Base-by-base conservation (phyloP, 2,113 vertebrate genomes). In the Neopipo cinnamomea region DNA sequence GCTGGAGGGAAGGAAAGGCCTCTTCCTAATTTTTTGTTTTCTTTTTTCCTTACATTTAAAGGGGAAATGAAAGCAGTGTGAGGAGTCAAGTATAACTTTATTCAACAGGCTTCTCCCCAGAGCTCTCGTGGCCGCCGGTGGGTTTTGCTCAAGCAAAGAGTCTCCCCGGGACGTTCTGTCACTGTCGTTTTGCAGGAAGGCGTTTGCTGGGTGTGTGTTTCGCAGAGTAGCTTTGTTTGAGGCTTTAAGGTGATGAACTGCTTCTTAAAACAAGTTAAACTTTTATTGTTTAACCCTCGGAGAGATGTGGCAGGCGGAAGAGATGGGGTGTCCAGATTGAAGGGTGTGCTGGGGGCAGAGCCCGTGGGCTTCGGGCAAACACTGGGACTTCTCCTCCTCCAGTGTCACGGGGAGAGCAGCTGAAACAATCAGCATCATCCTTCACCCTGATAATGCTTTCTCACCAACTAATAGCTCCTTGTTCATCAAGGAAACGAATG, bases 401-500 rank as follows among this genome's bases (percentile, higher is more conserved):
- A 20, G 90, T 73, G 72, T 96, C 88, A 87, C 39, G 39, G 88
- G 83, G 88, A 96, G 95, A 97, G 92, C 92, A 80, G 94, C 95
- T 33, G 81, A 94, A 95, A 94, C 94, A 95, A 92, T 96, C 85
- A 10, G 84, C 86, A 61, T 94, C 97, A 96, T 98, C 96, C 96
- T 96, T 98, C 97, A 97, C 91, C 77, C 92, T 96, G 97, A 98
- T 98, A 96, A 97, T 88, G 97, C 97, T 92, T 96, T 96, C 97
- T 95, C 77, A 47, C 93, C 78, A 44, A 91, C 97, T 98, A 98
- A 98, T 98, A 98, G 98, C 95, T 95, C 97, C 97, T 96, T 98
- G 97, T 98, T 98, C 98, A 98, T 98, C 98, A 98, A 97, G 97
- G 97, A 97, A 97, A 98, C 82, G 84, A 96, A 98, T 98, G 98